Evolutionary conservation across 2,888 invertebrate species (phyloP).

Genomic region (Eledona agricola): DNA sequence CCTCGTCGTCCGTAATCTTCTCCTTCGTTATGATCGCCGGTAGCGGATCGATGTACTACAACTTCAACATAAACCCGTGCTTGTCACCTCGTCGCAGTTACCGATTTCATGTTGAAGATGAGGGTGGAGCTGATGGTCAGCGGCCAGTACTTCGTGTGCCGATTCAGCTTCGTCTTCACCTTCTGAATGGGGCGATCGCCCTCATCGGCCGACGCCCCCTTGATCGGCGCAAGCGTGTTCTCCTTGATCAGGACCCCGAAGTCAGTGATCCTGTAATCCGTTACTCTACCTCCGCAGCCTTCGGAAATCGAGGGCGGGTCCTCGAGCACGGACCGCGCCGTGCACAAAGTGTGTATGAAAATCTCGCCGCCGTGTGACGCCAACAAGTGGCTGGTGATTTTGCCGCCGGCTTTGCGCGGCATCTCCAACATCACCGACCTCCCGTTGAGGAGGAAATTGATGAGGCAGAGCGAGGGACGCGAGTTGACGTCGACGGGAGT

Average conservation of each 20-base stretch:
- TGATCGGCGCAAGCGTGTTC: conserved; percentile 79
- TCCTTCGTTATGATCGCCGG: conserved; percentile 83
- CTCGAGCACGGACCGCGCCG: conserved; percentile 83
- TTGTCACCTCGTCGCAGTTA: conserved; percentile 11
- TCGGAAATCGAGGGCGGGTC: conserved; percentile 96
- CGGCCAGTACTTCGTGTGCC: conserved; percentile 88
- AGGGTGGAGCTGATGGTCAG: conserved; percentile 89
- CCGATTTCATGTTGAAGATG: conserved; percentile 79
- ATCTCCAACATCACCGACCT: conserved; percentile 93
- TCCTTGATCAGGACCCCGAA: conserved; percentile 89
- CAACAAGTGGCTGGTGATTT: conserved; percentile 90
- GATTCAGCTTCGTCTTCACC: conserved; percentile 74
- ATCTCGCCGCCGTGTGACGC: conserved; percentile 96
- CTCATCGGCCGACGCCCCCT: conserved; percentile 59
- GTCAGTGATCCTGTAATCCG: conserved; percentile 88
- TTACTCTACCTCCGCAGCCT: conserved; percentile 92
- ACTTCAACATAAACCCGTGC: conserved; percentile 31
- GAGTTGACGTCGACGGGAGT: conserved; percentile 97
- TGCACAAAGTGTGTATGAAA: conserved; percentile 91
- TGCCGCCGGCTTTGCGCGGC: conserved; percentile 83
- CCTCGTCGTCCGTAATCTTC: conserved; percentile 83
- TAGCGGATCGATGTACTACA: conserved; percentile 82
- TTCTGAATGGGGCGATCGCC: conserved; percentile 69
- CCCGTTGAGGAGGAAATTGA: conserved; percentile 95
- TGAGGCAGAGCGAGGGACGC: conserved; percentile 95